phyloP scores from a whole-genome alignment of 2,888 invertebrate genomes.

The Vanessa cardui region DNA sequence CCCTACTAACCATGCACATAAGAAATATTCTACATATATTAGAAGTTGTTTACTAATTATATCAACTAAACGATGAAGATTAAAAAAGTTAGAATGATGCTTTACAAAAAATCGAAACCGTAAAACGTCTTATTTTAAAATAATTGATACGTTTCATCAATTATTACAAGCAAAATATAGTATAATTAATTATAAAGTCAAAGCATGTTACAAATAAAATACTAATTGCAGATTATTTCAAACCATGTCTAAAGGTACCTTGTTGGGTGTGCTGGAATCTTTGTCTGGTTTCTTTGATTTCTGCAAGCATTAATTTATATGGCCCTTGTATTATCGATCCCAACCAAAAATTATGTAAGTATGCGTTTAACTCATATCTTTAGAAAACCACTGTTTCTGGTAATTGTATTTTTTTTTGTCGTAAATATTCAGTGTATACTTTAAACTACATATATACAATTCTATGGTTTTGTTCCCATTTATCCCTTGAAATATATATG shows the following conservation, averaged over 20 bases:
- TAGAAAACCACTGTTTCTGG: not conserved
- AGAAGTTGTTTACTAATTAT: not conserved
- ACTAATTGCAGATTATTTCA: constrained; percentile 44
- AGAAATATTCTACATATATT: not conserved
- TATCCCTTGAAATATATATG: not conserved
- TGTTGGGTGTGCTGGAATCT: constrained; percentile 86
- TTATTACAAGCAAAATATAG: constrained; percentile 32
- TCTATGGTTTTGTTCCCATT: not conserved
- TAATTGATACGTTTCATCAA: constrained; percentile 1
- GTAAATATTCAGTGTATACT: no score
- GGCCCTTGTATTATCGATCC: constrained; percentile 22
- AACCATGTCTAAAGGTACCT: constrained; percentile 83
- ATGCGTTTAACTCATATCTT: not conserved
- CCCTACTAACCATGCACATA: constrained; percentile 17
- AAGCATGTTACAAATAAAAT: constrained; percentile 42
- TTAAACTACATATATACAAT: no score
- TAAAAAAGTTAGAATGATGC: constrained; percentile 37
- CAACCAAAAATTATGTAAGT: constrained; percentile 4
- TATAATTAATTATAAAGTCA: constrained; percentile 37
- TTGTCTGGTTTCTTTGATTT: constrained; percentile 91
- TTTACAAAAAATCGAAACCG: constrained; percentile 39
- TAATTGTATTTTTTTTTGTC: no score
- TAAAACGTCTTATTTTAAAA: constrained; percentile 13
- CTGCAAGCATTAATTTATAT: constrained; percentile 77
- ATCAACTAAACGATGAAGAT: constrained; percentile 8